Conservation (phyloP, 2,797 vertebrate genomes). For the Schizopygopsis pylzovi region DNA sequence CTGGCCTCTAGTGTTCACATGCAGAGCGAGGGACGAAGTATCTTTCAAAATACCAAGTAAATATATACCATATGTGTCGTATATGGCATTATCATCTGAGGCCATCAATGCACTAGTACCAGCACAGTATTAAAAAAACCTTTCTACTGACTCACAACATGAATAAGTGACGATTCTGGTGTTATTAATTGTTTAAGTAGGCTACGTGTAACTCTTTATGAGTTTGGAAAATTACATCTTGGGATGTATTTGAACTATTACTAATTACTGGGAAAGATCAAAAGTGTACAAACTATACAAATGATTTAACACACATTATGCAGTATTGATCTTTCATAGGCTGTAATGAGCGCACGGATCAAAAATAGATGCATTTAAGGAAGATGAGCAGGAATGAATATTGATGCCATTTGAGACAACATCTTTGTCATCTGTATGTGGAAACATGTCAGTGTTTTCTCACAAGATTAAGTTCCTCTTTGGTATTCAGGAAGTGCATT, state of each 20-base stretch:
- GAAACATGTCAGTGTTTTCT: neutral
- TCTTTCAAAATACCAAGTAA: neutral
- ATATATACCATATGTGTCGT: neutral
- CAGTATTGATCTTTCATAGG: no score
- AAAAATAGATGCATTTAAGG: neutral
- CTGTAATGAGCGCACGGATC: neutral
- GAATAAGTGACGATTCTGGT: neutral
- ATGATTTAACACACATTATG: neutral
- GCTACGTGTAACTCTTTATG: no score
- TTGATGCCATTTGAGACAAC: neutral
- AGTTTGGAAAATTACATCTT: neutral
- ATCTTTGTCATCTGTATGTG: neutral
- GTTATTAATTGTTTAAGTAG: no score
- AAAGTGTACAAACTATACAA: neutral
- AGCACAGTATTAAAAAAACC: neutral
- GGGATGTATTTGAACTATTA: neutral
- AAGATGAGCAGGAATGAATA: neutral
- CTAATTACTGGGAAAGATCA: neutral
- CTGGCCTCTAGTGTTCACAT: slow-evolving; percentile 3
- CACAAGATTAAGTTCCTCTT: neutral
- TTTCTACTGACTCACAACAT: neutral
- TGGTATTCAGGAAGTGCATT: neutral
- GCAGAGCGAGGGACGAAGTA: neutral
- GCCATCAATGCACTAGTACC: neutral
- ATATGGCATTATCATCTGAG: neutral